phyloP scores from a whole-genome alignment of 2,113 vertebrate species.

The Prietella phreatophila region DNA sequence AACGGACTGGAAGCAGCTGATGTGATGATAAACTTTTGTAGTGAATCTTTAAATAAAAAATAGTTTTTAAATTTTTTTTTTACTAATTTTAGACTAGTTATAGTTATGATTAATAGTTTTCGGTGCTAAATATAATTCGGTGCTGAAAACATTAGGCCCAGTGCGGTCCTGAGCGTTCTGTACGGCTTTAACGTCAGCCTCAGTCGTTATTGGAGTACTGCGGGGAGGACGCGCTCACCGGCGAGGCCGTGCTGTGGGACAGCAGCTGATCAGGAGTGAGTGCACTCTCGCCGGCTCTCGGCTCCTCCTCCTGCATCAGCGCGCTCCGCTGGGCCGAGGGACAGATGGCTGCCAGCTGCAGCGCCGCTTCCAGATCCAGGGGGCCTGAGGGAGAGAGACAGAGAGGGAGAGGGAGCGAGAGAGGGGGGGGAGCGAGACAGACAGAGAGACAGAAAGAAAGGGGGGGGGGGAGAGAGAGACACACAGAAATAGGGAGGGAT shows the following conservation, averaged over 20 bases:
- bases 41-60: neutral
- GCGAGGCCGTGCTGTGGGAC: constrained; percentile 61
- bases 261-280: constrained; percentile 68
- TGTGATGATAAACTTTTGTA: neutral
- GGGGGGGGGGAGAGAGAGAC: neutral
- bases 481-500: neutral
- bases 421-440: neutral
- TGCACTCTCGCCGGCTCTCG: constrained; percentile 66
- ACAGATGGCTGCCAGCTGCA: constrained; percentile 49
- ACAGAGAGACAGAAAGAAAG: neutral
- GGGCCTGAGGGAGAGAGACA: constrained; percentile 45
- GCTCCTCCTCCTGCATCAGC: constrained; percentile 70
- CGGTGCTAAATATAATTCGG: neutral
- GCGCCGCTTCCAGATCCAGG: constrained; percentile 54
- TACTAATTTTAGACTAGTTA: too few relatives aligned
- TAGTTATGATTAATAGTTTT: too few relatives aligned
- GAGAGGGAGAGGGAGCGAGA: neutral
- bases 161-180: neutral
- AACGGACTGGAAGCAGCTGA: neutral
- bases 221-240: constrained; percentile 50
- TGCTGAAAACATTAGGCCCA: neutral
- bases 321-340: constrained; percentile 60
- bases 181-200: neutral
- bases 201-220: neutral
- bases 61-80: too few relatives aligned